Base-by-base conservation (phyloP, 2,888 invertebrate genomes). In the Cremastinae sp. region DNA sequence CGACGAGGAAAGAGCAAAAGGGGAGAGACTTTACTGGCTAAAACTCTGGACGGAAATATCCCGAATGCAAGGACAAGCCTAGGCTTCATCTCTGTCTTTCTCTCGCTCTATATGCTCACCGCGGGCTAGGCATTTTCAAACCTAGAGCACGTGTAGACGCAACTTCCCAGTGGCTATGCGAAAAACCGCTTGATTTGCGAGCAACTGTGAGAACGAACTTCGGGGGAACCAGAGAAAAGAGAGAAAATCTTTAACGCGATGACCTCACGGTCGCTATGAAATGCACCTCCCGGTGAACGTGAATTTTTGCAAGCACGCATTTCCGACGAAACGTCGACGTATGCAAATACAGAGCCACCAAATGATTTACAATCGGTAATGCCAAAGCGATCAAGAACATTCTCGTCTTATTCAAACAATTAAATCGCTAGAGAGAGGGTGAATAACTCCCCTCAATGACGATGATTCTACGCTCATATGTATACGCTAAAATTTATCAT, bases 31-130 rank as follows among this genome's bases (percentile, higher is more conserved):
- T 87, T 84, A 86, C 84, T 81, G 85, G 84, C 87, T 87, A 87
- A 87, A 86, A 87, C 85, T 86, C 84, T 83, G 84, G 87, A 88
- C 88, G 81, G 83, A 88, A 88, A 88, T 88, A 88, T 85, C 87
- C 85, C 84, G 85, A 87, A 86, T 84, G 83, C 88, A 88, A 88
- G 87, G 88, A 86, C 88, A 80, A 74, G 80, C 82, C 76, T 64
- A 65, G 62, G 39, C 43, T 35, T 61, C n/a, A n/a, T n/a, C 49
- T 61, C 70, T 61, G n/a, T 43, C 61, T 39, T 18, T 39, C 41
- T 53, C 55, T 41, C 45, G 43, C 53, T 41, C 41, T 58, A 8
- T 59, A 20, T 47, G 16, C 49, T 41, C 41, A 39, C 37, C 39
- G 4, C 45, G 49, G 35, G 14, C 69, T 51, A 39, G 58, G 58